Base-by-base conservation (phyloP, 2,888 invertebrate genomes). In the Thera obeliscata region DNA sequence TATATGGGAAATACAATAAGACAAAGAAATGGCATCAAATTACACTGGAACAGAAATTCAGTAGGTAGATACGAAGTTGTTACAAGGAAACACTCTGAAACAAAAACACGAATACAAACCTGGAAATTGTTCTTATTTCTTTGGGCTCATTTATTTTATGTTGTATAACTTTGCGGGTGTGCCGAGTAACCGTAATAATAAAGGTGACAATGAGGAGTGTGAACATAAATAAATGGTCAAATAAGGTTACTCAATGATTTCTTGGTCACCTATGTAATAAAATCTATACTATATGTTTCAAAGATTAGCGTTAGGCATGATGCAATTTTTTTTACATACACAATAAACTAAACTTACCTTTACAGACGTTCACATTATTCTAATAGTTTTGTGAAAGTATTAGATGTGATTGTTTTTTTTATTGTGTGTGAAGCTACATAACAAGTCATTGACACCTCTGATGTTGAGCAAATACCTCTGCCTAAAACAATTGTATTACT, bases 191-290 rank as follows among this genome's bases (percentile, higher is more conserved):
- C 35, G 69, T 61, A 76, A 78, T 78, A 78, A 81, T 77, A 78
- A 81, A 81, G 79, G 78, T 77, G 75, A 57, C 48, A 63, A 70
- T 70, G 72, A 60, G 66, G 75, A 80, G 74, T 74, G 22, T 22
- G 22, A 22, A 56, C 61, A 60, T 67, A 71, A 65, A 68, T 74
- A 75, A 72, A 74, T 75, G 74, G 76, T 78, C 72, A 75, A 74
- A 72, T 66, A 67, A 46, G 67, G 62, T 22, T 22, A 22, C 22
- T 22, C 22, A 22, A 22, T 22, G 22, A 22, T 22, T 22, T 22
- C 22, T 22, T 22, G 22, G 22, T 22, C 22, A 22, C 22, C 22
- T 22, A 22, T 22, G 22, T 22, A 22, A 22, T 22, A 22, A 22
- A 22, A 22, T 22, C 22, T 22, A 22, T 22, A 22, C 22, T 22